Evolutionary conservation across 2,113 vertebrate species (phyloP).

Genomic region (Melanocharis versteri): DNA sequence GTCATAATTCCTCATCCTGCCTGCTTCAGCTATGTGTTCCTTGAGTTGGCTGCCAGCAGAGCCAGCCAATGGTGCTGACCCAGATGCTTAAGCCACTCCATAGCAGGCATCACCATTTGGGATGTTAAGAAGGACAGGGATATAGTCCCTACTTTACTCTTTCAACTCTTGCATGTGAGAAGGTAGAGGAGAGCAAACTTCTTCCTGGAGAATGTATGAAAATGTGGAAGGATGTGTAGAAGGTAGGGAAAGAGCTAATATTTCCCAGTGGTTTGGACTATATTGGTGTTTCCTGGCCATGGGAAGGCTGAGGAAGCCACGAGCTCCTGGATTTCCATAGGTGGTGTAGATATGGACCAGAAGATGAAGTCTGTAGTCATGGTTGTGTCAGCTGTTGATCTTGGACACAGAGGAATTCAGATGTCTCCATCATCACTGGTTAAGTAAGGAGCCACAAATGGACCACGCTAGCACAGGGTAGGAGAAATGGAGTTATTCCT

Average conservation of each 20-base stretch:
- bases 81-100: not conserved
- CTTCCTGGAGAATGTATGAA: not conserved
- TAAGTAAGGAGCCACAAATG: not conserved
- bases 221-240: not conserved
- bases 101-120: not conserved
- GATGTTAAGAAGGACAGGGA: not conserved
- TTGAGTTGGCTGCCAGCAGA: not conserved
- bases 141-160: not conserved
- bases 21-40: not conserved
- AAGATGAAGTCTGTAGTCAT: not conserved
- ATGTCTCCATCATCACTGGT: not conserved
- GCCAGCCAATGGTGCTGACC: not conserved
- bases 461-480: accelerated
- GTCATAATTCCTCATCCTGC: not conserved
- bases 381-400: not conserved
- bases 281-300: not conserved
- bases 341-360: not conserved
- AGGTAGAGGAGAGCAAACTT: not conserved
- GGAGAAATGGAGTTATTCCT: not conserved
- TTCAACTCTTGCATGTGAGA: not conserved
- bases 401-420: not conserved
- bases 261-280: not conserved
- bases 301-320: not conserved
- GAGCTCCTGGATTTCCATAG: not conserved
- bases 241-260: not conserved